These are phyloP conservation scores for Drosophila anomalipes DNA, from an alignment of 2,888 invertebrate genomes.

Conservation along the genomic window DNA sequence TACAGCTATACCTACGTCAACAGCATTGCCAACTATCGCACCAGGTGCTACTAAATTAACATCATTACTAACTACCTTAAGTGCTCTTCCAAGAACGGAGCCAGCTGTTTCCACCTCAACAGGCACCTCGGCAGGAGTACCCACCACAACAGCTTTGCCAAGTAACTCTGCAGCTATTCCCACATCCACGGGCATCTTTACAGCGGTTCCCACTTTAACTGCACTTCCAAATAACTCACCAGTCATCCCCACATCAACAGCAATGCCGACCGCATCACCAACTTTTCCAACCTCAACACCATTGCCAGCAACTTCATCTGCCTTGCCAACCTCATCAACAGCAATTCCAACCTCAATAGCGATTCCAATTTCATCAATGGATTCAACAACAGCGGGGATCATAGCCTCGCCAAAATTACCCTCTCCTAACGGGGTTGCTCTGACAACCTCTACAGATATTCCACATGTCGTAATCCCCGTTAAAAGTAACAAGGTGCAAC, in stretches of 20 bases:
- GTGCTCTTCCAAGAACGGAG: not conserved
- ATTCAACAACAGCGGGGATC: not conserved
- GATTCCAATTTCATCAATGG: not conserved
- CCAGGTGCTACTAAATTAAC: constrained; percentile 9
- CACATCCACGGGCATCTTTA: not conserved
- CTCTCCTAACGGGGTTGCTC: not conserved
- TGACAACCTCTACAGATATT: not conserved
- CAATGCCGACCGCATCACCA: not conserved
- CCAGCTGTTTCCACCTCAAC: not conserved
- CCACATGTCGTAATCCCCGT: constrained; percentile 5
- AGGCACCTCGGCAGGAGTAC: not conserved
- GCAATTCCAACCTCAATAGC: not conserved
- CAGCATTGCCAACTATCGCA: not conserved
- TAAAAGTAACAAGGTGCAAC: constrained; percentile 3
- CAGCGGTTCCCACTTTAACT: not conserved
- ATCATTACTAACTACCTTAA: not conserved
- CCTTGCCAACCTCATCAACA: not conserved
- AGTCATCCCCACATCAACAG: not conserved
- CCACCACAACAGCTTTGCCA: not conserved
- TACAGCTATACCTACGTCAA: not conserved
- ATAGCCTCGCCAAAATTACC: not conserved
- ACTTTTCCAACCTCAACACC: not conserved
- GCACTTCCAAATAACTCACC: not conserved
- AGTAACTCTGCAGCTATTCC: not conserved
- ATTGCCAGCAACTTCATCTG: not conserved